Conservation (phyloP, 2,797 vertebrate species). For the Crypturellus tataupa region DNA sequence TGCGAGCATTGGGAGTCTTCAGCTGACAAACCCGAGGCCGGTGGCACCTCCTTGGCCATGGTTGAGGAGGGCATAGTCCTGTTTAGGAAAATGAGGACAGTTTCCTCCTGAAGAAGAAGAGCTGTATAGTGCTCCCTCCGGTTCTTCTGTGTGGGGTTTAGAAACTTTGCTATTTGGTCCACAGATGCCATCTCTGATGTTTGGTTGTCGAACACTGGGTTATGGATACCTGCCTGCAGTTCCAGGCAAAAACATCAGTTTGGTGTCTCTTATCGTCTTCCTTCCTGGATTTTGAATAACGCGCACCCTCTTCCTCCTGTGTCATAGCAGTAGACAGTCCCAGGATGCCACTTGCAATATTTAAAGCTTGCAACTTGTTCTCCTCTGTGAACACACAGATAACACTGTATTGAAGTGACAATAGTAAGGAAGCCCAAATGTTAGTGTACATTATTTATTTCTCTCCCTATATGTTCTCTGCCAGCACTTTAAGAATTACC, state of each 20-base stretch:
- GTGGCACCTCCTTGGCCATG: background rate
- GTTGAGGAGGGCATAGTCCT: background rate
- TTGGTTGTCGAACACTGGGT: background rate
- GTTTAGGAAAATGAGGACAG: background rate
- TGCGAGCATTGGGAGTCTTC: conserved; percentile 31
- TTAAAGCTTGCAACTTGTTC: background rate
- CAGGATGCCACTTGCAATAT: background rate
- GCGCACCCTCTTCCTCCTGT: background rate
- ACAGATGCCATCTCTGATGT: background rate
- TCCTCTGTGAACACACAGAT: background rate
- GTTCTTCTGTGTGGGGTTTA: background rate
- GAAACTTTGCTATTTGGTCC: background rate
- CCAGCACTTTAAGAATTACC: background rate
- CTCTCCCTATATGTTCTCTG: background rate
- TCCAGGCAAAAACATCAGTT: background rate
- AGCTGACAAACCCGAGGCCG: background rate
- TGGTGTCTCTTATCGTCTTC: background rate
- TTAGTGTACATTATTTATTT: background rate
- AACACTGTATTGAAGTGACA: background rate
- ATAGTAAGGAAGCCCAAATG: background rate
- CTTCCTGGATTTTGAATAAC: background rate
- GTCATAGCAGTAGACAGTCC: background rate
- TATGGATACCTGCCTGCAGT: background rate
- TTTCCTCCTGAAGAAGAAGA: background rate
- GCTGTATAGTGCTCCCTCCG: background rate